Conservation (phyloP, 2,113 vertebrate genomes). For the Anas platyrhynchos region DNA sequence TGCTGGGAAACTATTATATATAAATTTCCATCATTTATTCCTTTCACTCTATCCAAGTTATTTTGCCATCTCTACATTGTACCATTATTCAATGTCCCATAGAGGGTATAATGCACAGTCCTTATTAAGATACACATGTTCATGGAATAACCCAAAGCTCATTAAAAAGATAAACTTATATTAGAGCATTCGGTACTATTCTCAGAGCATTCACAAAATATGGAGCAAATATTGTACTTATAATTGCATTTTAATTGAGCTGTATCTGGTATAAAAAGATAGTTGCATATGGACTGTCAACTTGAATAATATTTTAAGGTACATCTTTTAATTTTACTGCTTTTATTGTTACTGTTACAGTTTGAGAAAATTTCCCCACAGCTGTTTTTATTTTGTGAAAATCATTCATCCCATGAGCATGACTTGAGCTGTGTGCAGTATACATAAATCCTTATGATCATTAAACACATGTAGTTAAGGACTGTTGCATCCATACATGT, state of each 20-base stretch:
- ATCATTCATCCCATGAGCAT: conserved; percentile 77
- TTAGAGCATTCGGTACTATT: conserved; percentile 19
- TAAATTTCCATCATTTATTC: not conserved
- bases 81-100: conserved; percentile 43
- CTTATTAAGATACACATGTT: conserved; percentile 44
- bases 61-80: conserved; percentile 37
- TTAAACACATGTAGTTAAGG: conserved; percentile 80
- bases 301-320: conserved; percentile 74
- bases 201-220: conserved; percentile 62
- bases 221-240: conserved; percentile 50
- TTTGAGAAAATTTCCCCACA: conserved; percentile 77
- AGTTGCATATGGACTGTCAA: conserved; percentile 56
- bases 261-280: conserved; percentile 53
- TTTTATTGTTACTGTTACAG: conserved; percentile 77
- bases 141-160: conserved; percentile 57
- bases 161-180: conserved; percentile 65
- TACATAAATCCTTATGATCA: conserved; percentile 77
- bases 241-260: conserved; percentile 75
- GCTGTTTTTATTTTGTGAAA: conserved; percentile 78
- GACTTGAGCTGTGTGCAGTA: conserved; percentile 67
- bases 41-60: not conserved
- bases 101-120: conserved; percentile 33
- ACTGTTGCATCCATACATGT: conserved; percentile 66
- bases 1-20: conserved; percentile 34
- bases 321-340: conserved; percentile 77